Conservation (phyloP, 2,888 invertebrate species). For the Clistopyga incitator region DNA sequence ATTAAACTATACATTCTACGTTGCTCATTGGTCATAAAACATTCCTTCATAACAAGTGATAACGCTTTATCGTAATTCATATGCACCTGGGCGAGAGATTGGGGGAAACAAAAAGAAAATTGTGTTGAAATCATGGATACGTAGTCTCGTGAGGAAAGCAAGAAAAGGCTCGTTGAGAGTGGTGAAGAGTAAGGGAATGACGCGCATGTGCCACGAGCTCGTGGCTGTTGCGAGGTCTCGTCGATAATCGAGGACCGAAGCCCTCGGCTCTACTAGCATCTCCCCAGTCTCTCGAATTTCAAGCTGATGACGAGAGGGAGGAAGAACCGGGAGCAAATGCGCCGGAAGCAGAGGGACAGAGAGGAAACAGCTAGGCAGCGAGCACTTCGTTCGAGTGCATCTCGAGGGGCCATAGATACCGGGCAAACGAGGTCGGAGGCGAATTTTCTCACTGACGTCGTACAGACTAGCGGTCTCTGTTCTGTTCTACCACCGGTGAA, state of each 20-base stretch:
- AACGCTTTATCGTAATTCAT: not conserved
- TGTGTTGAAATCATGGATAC: not conserved
- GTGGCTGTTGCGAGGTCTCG: conserved; percentile 44
- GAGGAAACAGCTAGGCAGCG: conserved; percentile 47
- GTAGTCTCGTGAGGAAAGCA: conserved; percentile 22
- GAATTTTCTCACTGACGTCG: conserved; percentile 71
- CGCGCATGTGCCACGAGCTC: conserved; percentile 43
- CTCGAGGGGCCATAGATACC: conserved; percentile 60
- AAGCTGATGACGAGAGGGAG: conserved; percentile 19
- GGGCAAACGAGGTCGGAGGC: conserved; percentile 73
- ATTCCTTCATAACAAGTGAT: not conserved
- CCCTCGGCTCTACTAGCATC: conserved; percentile 25
- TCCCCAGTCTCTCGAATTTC: conserved; percentile 38
- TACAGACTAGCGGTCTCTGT: conserved; percentile 11
- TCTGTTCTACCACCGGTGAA: not conserved
- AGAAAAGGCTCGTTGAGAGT: conserved; percentile 24
- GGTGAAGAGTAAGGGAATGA: conserved; percentile 32
- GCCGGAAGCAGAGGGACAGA: conserved; percentile 17
- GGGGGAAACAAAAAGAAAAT: not conserved
- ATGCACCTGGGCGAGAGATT: not conserved
- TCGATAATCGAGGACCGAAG: conserved; percentile 60
- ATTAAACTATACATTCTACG: not conserved
- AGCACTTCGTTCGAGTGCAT: conserved; percentile 61
- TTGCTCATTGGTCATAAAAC: not conserved
- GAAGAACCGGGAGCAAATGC: conserved; percentile 36